Base-by-base conservation (phyloP, 2,888 invertebrate genomes). In the Ichneumoninae sp. region DNA sequence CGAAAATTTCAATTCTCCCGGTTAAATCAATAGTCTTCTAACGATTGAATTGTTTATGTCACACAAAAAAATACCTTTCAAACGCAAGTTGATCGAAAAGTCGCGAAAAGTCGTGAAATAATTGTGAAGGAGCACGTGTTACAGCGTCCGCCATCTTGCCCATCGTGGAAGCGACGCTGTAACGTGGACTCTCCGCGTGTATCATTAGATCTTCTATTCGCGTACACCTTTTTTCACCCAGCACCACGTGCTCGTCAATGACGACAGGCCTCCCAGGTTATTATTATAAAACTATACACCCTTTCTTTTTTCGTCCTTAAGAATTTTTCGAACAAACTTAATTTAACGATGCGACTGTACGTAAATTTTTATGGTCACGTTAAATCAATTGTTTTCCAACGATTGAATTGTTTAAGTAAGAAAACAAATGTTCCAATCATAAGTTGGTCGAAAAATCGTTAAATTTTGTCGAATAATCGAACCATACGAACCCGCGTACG, bases 111-210 rank as follows among this genome's bases (percentile, higher is more conserved):
- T 10, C 3, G 10, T 10, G 40, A 40, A 40, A 26, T 40, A 54
- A 68, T 57, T 60, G 62, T 54, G 30, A 22, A 36, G 8, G 22
- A 79, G 40, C 71, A 79, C 65, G 79, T 79, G 71, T 65, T 52
- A 30, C 52, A 16, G 3, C n/a, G n/a, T 44, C 60, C 72, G 22
- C 26, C 69, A 69, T 69, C 30, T 62, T 62, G 62, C 33, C 33
- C 13, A 33, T 33, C 13, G 62, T 16, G 62, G 16, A 30, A 62
- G n/a, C 62, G 30, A 33, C 30, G 62, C 26, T 60, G 26, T 13
- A 60, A 60, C 26, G 26, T 60, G 26, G 26, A 26, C 16, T 5
- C 30, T 26, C 13, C 26, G 22, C 30, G 16, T 60, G 26, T 30
- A 60, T 60, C 8, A 13, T 60, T 30, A 4, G 62, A 62, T 33